These are phyloP conservation scores for Cheiracanthium punctorium DNA, from an alignment of 2,888 invertebrate genomes.

Conservation along the genomic window DNA sequence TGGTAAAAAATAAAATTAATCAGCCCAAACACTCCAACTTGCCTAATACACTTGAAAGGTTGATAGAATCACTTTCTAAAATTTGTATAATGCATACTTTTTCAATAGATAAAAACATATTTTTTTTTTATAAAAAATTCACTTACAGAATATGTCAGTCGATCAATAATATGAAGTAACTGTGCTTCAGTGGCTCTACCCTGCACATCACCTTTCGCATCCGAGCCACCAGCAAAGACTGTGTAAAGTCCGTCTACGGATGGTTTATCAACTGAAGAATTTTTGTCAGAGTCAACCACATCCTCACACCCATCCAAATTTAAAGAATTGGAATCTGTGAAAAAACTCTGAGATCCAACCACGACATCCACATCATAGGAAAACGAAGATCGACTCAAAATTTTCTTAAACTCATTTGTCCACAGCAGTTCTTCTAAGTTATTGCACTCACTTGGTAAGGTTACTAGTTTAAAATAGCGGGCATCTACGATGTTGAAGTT, in stretches of 20 bases:
- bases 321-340: neutral
- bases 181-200: constrained; percentile 42
- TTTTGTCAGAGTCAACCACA: neutral
- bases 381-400: constrained; percentile 18
- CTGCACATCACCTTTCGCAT: neutral
- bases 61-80: too few relatives aligned
- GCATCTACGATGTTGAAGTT: constrained; percentile 10
- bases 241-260: neutral
- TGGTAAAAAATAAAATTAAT: too few relatives aligned
- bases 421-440: constrained; percentile 23
- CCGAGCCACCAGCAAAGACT: neutral
- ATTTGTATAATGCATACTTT: too few relatives aligned
- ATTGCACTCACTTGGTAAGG: constrained; percentile 13
- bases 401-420: constrained; percentile 31
- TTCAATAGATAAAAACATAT: neutral
- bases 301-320: constrained; percentile 18
- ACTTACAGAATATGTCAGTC: constrained; percentile 48
- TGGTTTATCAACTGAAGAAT: neutral
- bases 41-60: too few relatives aligned
- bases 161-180: constrained; percentile 36
- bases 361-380: constrained; percentile 44
- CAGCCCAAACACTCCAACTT: too few relatives aligned
- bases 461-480: constrained; percentile 21
- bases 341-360: neutral
- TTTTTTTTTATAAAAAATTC: neutral